Percentiles rank a stretch among this genome's conserved stretches.
Conservation (phyloP, 2,797 vertebrate genomes). For the Psittacula echo region DNA sequence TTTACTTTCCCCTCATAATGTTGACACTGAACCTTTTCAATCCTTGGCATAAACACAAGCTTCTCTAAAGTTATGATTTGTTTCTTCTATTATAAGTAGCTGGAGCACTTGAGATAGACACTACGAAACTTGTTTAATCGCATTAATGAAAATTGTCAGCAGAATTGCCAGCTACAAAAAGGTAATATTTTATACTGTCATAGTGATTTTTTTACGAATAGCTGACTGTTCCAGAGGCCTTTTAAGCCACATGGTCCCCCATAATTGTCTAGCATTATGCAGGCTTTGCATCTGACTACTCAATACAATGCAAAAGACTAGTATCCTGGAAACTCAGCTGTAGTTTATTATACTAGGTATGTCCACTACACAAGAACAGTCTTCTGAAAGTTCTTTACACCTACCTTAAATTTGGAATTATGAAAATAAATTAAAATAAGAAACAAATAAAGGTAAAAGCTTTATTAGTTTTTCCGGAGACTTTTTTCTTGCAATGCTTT, state of each 20-base stretch:
- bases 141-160: background rate
- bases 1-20: background rate
- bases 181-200: background rate
- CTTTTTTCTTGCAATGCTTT: background rate
- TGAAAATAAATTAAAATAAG: background rate
- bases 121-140: background rate
- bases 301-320: background rate
- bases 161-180: background rate
- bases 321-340: background rate
- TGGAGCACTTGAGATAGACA: background rate
- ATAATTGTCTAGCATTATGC: background rate
- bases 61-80: background rate
- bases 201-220: background rate
- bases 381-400: background rate
- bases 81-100: background rate
- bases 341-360: background rate
- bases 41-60: background rate
- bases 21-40: background rate
- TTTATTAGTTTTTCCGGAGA: background rate
- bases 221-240: background rate
- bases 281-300: background rate
- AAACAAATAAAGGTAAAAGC: rapidly evolving
- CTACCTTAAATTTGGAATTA: background rate
- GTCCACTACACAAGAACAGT: background rate
- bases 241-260: background rate